Evolutionary conservation across 2,888 invertebrate species (phyloP).

Genomic region (Antitype chi): DNA sequence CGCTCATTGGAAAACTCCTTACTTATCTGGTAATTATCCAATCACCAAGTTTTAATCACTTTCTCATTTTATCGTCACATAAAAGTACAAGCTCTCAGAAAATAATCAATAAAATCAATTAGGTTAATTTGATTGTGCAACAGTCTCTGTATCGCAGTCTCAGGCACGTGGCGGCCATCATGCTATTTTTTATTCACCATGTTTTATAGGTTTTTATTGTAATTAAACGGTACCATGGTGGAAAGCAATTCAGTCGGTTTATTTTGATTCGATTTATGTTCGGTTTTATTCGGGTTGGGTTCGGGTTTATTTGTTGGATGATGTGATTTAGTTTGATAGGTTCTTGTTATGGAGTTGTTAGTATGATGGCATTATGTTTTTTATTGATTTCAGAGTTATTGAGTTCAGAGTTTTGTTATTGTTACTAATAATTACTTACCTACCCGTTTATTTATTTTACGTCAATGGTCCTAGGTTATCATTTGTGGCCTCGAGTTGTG

Average conservation of each 20-base stretch:
- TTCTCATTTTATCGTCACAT: conserved; percentile 45
- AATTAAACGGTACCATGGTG: conserved; percentile 45
- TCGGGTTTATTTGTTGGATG: conserved; percentile 28
- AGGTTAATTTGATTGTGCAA: conserved; percentile 60
- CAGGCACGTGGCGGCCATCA: conserved; percentile 53
- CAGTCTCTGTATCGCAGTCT: conserved; percentile 31
- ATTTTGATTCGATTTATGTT: conserved; percentile 50
- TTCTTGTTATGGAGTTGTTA: conserved; percentile 34
- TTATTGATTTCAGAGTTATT: conserved; percentile 21
- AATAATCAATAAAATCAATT: conserved; percentile 59
- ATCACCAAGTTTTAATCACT: conserved; percentile 50
- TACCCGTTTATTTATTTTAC: too few species aligned
- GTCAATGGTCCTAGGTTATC: too few species aligned
- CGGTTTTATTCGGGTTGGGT: conserved; percentile 15
- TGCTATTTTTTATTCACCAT: conserved; percentile 44
- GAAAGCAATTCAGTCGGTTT: conserved; percentile 41
- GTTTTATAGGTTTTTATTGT: conserved; percentile 56
- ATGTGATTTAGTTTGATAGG: conserved; percentile 26
- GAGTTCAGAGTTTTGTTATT: too few species aligned
- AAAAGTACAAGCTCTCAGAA: conserved; percentile 38
- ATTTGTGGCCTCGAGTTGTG: too few species aligned
- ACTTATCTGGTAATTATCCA: conserved; percentile 21
- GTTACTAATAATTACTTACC: too few species aligned
- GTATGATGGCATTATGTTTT: conserved; percentile 8
- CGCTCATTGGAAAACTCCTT: background rate